Evolutionary conservation across 2,888 invertebrate species (phyloP).

Genomic region (Rhabditophanes sp.): DNA sequence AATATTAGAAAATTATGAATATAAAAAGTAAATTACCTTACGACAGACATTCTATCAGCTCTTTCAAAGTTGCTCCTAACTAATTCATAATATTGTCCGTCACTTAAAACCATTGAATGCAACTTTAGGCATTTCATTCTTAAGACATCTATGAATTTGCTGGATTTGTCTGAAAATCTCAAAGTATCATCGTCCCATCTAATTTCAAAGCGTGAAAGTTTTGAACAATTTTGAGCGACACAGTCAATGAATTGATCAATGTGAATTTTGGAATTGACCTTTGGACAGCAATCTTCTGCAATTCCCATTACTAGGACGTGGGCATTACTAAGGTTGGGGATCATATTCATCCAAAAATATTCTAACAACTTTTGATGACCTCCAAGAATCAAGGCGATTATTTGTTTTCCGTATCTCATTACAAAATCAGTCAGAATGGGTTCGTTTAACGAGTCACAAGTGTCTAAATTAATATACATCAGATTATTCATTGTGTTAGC

Average conservation of each 20-base stretch:
- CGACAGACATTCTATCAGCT: slow-evolving; percentile 86
- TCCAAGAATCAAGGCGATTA: slow-evolving; percentile 83
- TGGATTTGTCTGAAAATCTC: slow-evolving; percentile 94
- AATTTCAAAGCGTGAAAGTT: slow-evolving; percentile 75
- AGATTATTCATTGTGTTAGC: slow-evolving; percentile 60
- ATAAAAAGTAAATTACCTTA: slow-evolving; percentile 47
- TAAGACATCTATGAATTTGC: slow-evolving; percentile 92
- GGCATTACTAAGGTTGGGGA: slow-evolving; percentile 75
- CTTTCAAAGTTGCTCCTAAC: slow-evolving; percentile 98
- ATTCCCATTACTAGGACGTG: slow-evolving; percentile 92
- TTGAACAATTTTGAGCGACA: slow-evolving; percentile 76
- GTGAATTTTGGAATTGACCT: slow-evolving; percentile 56
- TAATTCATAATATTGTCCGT: slow-evolving; percentile 95
- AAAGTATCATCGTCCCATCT: slow-evolving; percentile 97
- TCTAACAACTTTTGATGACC: slow-evolving; percentile 74
- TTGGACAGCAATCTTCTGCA: slow-evolving; percentile 80
- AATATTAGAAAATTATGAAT: slow-evolving; percentile 2
- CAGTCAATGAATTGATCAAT: slow-evolving; percentile 95
- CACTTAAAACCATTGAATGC: slow-evolving; percentile 78
- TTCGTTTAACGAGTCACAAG: slow-evolving; percentile 84
- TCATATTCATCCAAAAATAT: slow-evolving; percentile 85
- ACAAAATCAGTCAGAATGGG: slow-evolving; percentile 79
- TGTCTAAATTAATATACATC: slow-evolving; percentile 75
- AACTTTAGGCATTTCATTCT: slow-evolving; percentile 83
- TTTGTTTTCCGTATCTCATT: slow-evolving; percentile 69